These are phyloP conservation scores for Tangachromis dhanisi DNA, from an alignment of 2,113 vertebrate species.

Conservation along the genomic window DNA sequence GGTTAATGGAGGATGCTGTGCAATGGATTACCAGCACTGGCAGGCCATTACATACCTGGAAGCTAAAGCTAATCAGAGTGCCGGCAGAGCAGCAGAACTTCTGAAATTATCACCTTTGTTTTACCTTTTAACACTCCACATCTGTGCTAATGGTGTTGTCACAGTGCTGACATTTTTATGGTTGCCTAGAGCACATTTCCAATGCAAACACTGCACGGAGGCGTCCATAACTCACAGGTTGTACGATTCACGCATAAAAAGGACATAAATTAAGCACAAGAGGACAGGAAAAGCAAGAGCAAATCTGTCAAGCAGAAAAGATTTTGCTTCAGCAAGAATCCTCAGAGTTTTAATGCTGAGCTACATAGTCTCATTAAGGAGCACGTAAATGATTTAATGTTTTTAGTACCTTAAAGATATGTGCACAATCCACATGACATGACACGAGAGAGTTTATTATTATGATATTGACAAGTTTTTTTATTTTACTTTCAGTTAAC, in stretches of 20 bases:
- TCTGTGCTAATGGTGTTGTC: constrained; percentile 47
- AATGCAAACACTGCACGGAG: constrained; percentile 23
- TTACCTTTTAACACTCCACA: constrained; percentile 64
- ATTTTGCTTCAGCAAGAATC: background rate
- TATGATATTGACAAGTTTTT: background rate
- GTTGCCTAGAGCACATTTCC: constrained; percentile 11
- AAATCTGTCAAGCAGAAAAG: background rate
- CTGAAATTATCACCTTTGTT: constrained; percentile 36
- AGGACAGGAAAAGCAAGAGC: background rate
- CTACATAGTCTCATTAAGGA: background rate
- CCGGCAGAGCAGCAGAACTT: background rate
- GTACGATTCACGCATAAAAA: constrained; percentile 5
- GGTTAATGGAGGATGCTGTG: constrained; percentile 4
- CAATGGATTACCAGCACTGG: constrained; percentile 62
- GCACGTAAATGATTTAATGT: background rate
- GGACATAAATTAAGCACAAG: background rate
- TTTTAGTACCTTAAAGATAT: background rate
- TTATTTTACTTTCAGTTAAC: background rate
- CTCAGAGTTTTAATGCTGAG: constrained; percentile 7
- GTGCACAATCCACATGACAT: background rate
- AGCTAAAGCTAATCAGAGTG: constrained; percentile 11
- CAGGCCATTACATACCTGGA: constrained; percentile 52
- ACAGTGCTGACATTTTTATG: constrained; percentile 33
- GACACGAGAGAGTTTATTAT: background rate
- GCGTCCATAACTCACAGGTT: constrained; percentile 25